Conservation (phyloP, 2,113 vertebrate genomes). For the Calonectris borealis region DNA sequence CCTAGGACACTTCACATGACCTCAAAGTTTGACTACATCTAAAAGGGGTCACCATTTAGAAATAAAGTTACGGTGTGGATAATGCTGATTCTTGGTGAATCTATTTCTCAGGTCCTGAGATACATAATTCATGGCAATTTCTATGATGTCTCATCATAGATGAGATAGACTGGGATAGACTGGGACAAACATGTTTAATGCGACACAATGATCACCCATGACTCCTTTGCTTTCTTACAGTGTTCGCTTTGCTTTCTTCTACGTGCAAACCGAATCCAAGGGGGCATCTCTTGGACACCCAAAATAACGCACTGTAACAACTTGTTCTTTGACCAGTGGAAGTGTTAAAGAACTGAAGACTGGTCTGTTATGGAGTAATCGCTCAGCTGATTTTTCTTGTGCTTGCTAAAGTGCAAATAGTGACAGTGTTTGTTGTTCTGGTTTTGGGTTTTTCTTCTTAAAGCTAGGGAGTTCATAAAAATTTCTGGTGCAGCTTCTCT, state of each 20-base stretch:
- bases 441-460: background rate
- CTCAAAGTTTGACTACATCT: background rate
- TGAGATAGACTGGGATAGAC: too few relatives aligned
- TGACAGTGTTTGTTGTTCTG: background rate
- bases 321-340: background rate
- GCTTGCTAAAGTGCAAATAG: background rate
- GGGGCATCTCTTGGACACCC: background rate
- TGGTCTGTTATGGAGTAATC: background rate
- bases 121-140: background rate
- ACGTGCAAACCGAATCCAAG: background rate
- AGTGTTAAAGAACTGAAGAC: background rate
- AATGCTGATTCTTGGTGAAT: background rate
- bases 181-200: background rate
- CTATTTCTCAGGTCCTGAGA: background rate
- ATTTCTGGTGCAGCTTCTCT: background rate
- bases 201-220: background rate
- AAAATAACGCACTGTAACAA: background rate
- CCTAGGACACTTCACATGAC: background rate
- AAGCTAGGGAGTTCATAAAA: background rate
- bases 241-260: background rate
- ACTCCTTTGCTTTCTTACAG: background rate
- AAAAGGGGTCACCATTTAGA: background rate
- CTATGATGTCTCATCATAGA: background rate
- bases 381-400: background rate
- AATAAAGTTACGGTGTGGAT: rapidly evolving